Conservation (phyloP, 2,888 invertebrate genomes). For the Craniophora ligustri region DNA sequence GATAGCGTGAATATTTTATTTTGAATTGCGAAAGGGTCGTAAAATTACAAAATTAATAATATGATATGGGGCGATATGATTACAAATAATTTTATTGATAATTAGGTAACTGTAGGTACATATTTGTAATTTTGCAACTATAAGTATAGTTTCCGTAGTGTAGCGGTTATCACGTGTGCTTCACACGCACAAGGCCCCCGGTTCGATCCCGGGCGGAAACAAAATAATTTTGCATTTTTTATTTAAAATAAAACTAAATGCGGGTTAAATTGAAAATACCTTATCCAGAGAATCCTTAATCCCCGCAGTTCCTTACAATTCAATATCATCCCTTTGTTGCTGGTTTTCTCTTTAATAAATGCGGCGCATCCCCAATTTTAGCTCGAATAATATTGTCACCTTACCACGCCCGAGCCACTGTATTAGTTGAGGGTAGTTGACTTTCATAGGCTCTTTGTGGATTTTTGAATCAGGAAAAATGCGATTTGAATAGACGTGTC, state of each 20-base stretch:
- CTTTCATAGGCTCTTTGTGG: slow-evolving; percentile 64
- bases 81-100: too few species aligned
- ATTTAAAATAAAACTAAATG: background rate
- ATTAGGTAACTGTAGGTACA: too few species aligned
- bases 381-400: slow-evolving; percentile 87
- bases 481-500: slow-evolving; percentile 54
- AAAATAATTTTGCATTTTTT: background rate
- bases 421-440: slow-evolving; percentile 62
- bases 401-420: slow-evolving; percentile 55
- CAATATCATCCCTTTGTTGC: slow-evolving; percentile 88
- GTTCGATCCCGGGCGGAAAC: slow-evolving; percentile 74
- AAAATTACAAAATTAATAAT: too few species aligned
- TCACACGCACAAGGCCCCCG: slow-evolving; percentile 93
- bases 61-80: too few species aligned
- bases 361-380: slow-evolving; percentile 82
- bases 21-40: too few species aligned
- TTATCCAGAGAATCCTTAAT: slow-evolving; percentile 57
- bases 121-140: background rate
- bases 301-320: slow-evolving; percentile 79
- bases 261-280: slow-evolving; percentile 53
- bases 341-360: slow-evolving; percentile 87
- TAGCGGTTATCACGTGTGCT: slow-evolving; percentile 94
- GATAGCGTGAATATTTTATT: too few species aligned
- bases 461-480: slow-evolving; percentile 56
- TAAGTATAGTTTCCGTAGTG: slow-evolving; percentile 90